These are phyloP conservation scores for Oxyruncus cristatus DNA, from an alignment of 2,113 vertebrate genomes.

Conservation along the genomic window DNA sequence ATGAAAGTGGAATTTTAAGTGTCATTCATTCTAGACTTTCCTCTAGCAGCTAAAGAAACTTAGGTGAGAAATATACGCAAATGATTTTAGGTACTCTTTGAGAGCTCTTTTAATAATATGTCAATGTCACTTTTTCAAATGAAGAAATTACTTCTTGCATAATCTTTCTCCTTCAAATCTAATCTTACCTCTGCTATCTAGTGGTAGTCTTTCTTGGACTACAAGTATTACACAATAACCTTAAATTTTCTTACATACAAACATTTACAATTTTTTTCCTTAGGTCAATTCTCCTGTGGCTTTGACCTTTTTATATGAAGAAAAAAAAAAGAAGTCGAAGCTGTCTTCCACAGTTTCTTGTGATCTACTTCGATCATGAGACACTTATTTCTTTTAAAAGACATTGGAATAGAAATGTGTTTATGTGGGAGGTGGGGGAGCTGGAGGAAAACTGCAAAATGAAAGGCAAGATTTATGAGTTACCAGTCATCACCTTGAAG, in stretches of 20 bases:
- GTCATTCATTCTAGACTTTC: background rate
- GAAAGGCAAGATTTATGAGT: slow-evolving; percentile 41
- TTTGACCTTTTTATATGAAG: background rate
- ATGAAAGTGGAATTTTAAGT: background rate
- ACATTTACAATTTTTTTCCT: slow-evolving; percentile 22
- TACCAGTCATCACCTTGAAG: slow-evolving; percentile 33
- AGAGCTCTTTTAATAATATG: slow-evolving; percentile 29
- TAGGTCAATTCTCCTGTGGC: background rate
- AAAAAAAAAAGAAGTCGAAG: background rate
- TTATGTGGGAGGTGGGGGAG: background rate
- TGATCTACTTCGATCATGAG: background rate
- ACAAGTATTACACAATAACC: slow-evolving; percentile 43
- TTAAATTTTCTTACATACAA: slow-evolving; percentile 43
- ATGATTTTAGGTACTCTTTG: slow-evolving; percentile 35
- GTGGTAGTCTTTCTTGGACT: slow-evolving; percentile 11
- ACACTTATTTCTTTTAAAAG: slow-evolving; percentile 62
- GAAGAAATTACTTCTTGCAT: slow-evolving; percentile 34
- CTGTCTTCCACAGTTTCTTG: background rate
- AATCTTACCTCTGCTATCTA: slow-evolving; percentile 58
- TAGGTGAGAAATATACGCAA: slow-evolving; percentile 50
- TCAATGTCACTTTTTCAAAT: slow-evolving; percentile 17
- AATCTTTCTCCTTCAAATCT: slow-evolving; percentile 40
- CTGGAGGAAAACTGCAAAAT: background rate
- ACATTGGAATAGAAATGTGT: background rate
- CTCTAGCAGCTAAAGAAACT: slow-evolving; percentile 36